A percentile compares a stretch with the other conserved stretches of the same genome.
Evolutionary conservation across 2,113 vertebrate species (phyloP).

Genomic region (Erpornis zantholeuca): DNA sequence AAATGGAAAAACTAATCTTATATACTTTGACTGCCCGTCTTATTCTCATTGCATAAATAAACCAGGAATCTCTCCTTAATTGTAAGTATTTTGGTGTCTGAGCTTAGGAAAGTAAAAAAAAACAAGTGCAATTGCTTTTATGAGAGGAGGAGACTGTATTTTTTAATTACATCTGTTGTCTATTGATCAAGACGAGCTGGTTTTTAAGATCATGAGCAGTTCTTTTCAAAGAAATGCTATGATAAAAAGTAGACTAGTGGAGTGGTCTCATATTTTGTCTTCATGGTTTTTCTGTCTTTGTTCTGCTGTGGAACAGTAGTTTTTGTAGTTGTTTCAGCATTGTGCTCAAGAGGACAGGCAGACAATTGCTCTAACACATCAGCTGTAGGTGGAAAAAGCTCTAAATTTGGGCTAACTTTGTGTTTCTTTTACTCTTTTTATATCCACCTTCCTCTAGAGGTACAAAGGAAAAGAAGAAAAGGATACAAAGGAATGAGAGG

Average conservation of each 20-base stretch:
- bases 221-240: background rate
- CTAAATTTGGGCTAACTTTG: conserved; percentile 46
- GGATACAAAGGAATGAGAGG: conserved; percentile 64
- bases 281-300: conserved; percentile 31
- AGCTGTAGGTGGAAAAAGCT: conserved; percentile 29
- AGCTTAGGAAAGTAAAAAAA: background rate
- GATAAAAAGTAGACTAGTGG: conserved; percentile 7
- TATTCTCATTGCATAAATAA: background rate
- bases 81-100: background rate
- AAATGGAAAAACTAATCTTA: background rate
- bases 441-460: conserved; percentile 58
- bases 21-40: background rate
- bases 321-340: conserved; percentile 44
- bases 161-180: conserved; percentile 20
- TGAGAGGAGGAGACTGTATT: background rate
- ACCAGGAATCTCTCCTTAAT: background rate
- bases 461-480: conserved; percentile 78
- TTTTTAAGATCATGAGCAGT: background rate
- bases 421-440: conserved; percentile 48
- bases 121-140: background rate
- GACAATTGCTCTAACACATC: conserved; percentile 45
- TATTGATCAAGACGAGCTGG: background rate
- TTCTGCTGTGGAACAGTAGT: conserved; percentile 1
- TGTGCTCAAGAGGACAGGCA: conserved; percentile 18
- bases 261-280: conserved; percentile 13